Evolutionary conservation across 2,113 vertebrate species (phyloP).

Genomic region (Chlamydotis undulata): DNA sequence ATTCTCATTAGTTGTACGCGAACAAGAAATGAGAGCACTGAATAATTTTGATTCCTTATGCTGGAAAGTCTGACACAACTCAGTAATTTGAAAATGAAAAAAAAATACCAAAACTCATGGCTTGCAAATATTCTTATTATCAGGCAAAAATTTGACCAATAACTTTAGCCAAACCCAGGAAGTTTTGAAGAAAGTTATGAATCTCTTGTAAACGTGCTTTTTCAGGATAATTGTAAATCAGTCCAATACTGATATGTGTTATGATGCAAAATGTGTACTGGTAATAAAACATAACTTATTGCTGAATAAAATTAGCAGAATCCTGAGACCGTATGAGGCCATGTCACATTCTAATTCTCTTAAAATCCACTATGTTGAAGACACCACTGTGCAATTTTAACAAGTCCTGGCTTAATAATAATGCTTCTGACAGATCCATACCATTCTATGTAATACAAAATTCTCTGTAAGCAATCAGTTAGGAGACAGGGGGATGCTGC

Average conservation of each 20-base stretch:
- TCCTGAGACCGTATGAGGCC: not conserved
- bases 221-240: not conserved
- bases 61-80: not conserved
- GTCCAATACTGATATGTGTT: not conserved
- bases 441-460: not conserved
- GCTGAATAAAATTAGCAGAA: not conserved
- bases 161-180: not conserved
- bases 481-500: not conserved
- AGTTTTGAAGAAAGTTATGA: not conserved
- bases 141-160: not conserved
- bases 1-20: not conserved
- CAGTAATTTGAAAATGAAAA: not conserved
- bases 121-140: not conserved
- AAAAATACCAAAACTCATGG: not conserved
- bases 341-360: not conserved
- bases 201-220: not conserved
- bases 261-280: fast-evolving
- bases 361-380: not conserved
- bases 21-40: not conserved
- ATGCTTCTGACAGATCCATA: not conserved
- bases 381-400: not conserved
- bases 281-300: not conserved
- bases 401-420: not conserved
- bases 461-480: not conserved
- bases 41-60: not conserved